Percentiles rank a stretch among this genome's conserved stretches.
Evolutionary conservation across 2,888 invertebrate genomes (phyloP).

Genomic region (Brenthis hecate): DNA sequence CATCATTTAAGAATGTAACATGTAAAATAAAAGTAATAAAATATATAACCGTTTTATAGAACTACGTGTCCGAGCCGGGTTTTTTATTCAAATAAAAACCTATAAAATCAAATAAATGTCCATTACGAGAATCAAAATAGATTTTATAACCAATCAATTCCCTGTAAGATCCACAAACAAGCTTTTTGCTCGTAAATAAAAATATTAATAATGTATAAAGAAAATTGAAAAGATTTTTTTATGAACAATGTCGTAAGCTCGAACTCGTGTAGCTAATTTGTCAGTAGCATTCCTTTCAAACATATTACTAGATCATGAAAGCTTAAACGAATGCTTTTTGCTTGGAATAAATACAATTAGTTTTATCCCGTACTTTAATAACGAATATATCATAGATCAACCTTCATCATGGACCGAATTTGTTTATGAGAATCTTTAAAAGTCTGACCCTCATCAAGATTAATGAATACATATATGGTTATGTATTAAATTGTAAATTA

Average conservation of each 20-base stretch:
- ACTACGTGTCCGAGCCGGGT: not conserved
- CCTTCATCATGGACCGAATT: not conserved
- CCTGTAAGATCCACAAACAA: slow-evolving; percentile 9
- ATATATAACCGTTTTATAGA: too few relatives aligned
- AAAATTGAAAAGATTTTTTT: slow-evolving; percentile 16
- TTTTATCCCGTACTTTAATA: not conserved
- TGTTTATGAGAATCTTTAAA: not conserved
- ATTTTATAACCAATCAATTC: slow-evolving; percentile 20
- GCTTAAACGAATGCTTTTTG: slow-evolving; percentile 19
- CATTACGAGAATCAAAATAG: slow-evolving; percentile 3
- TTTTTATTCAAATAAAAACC: not conserved
- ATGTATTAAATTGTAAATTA: too few relatives aligned
- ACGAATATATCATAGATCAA: not conserved
- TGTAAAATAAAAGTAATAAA: too few relatives aligned
- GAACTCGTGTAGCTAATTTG: slow-evolving; percentile 24
- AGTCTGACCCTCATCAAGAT: too few relatives aligned
- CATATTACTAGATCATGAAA: slow-evolving; percentile 22
- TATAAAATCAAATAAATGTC: not conserved
- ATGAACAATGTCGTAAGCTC: slow-evolving; percentile 10
- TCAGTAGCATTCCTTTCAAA: slow-evolving; percentile 18
- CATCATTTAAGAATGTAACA: too few relatives aligned
- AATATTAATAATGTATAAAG: slow-evolving; percentile 19
- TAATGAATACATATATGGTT: too few relatives aligned
- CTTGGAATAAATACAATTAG: slow-evolving; percentile 11
- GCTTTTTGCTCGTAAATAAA: slow-evolving; percentile 20